A percentile compares a stretch with the other conserved stretches of the same genome.
Conservation (phyloP, 1,140 invertebrate species). For the Drosophila bifasciata region DNA sequence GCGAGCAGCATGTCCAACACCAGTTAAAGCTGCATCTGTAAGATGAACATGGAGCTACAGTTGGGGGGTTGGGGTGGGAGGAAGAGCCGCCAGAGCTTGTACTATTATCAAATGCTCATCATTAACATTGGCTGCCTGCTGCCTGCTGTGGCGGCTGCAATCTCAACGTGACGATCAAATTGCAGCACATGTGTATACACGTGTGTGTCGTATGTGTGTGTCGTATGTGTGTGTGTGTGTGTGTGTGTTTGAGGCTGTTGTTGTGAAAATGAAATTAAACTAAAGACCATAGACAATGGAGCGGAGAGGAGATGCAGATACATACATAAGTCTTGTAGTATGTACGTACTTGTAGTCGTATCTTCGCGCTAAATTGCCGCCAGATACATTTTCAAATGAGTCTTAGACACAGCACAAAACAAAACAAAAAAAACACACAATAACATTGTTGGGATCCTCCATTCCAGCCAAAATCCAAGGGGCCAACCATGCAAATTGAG, state of each 20-base stretch:
- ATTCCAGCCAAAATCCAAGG: neutral
- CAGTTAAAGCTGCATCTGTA: slow-evolving; percentile 17
- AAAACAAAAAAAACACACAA: slow-evolving; percentile 29
- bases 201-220: slow-evolving; percentile 43
- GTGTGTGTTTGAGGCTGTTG: slow-evolving; percentile 53
- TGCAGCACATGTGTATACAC: slow-evolving; percentile 74
- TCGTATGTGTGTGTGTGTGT: slow-evolving; percentile 52
- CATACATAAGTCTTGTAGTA: neutral
- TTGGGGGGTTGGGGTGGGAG: neutral
- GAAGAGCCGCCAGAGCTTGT: slow-evolving; percentile 14
- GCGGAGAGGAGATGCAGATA: slow-evolving; percentile 7
- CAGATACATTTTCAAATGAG: slow-evolving; percentile 77
- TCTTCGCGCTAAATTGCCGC: slow-evolving; percentile 69
- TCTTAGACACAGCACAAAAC: slow-evolving; percentile 53
- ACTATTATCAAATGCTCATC: slow-evolving; percentile 79
- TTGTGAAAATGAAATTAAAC: slow-evolving; percentile 80
- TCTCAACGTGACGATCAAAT: slow-evolving; percentile 75
- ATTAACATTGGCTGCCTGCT: slow-evolving; percentile 64
- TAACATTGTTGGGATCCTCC: slow-evolving; percentile 37
- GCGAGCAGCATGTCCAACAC: slow-evolving; percentile 51
- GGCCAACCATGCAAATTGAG: slow-evolving; percentile 67
- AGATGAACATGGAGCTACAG: slow-evolving; percentile 5
- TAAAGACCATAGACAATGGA: slow-evolving; percentile 65
- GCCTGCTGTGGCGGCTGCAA: slow-evolving; percentile 25
- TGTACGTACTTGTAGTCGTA: slow-evolving; percentile 20